phyloP scores from a whole-genome alignment of 1,140 invertebrate genomes.

The Drosophila sulfurigaster region DNA sequence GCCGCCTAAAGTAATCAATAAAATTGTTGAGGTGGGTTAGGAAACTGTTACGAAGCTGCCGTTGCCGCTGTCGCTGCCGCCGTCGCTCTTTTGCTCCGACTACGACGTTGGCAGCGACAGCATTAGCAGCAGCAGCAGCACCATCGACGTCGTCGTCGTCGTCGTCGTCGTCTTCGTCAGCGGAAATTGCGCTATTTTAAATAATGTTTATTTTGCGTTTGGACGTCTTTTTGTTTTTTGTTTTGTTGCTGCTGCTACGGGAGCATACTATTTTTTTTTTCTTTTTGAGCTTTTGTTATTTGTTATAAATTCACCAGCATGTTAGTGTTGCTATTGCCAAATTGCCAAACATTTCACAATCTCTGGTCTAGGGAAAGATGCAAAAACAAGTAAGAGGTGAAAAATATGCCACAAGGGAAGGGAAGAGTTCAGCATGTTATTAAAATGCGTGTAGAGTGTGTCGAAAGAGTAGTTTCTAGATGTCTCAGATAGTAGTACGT shows the following conservation, averaged over 20 bases:
- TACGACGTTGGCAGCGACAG: conserved; percentile 34
- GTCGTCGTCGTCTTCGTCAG: conserved; percentile 62
- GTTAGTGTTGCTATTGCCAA: conserved; percentile 66
- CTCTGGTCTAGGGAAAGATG: conserved; percentile 52
- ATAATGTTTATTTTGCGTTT: conserved; percentile 82
- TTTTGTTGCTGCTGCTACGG: conserved; percentile 40
- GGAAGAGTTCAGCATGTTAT: background rate
- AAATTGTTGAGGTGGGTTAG: conserved; percentile 85
- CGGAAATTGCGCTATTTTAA: conserved; percentile 84
- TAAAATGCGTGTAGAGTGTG: background rate
- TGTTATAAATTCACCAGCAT: conserved; percentile 61
- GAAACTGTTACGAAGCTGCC: conserved; percentile 84
- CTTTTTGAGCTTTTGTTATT: conserved; percentile 37
- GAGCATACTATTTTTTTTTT: conserved; percentile 33
- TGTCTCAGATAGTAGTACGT: too few relatives aligned
- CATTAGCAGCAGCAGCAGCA: conserved; percentile 45
- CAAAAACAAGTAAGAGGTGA: conserved; percentile 15
- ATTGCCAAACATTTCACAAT: conserved; percentile 79
- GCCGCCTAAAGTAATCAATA: conserved; percentile 84
- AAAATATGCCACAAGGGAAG: conserved; percentile 36
- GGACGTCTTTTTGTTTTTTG: conserved; percentile 65
- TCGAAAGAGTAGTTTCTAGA: conserved; percentile 1
- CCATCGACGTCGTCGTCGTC: conserved; percentile 7
- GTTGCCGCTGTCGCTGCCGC: conserved; percentile 40
- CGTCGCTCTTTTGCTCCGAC: conserved; percentile 44